Conservation (phyloP, 2,113 vertebrate species). For the Meles meles region DNA sequence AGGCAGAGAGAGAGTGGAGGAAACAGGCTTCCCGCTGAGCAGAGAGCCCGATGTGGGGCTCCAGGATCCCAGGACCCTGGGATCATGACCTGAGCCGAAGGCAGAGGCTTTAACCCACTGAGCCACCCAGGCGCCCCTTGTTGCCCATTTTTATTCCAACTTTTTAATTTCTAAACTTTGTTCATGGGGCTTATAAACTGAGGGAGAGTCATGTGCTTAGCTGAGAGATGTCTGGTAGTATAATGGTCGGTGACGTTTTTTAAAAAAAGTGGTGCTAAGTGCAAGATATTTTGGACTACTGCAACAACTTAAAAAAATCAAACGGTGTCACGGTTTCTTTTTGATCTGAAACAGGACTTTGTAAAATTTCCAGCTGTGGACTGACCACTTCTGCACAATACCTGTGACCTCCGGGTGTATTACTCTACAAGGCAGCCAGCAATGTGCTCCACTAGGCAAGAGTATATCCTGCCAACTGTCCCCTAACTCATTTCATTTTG, state of each 20-base stretch:
- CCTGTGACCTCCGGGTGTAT: neutral
- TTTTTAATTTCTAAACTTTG: constrained; percentile 13
- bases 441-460: neutral
- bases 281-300: neutral
- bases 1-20: too few species aligned
- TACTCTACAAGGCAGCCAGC: neutral
- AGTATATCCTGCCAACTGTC: neutral
- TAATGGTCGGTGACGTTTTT: neutral
- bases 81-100: too few species aligned
- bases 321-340: neutral
- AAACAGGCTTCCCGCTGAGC: too few species aligned
- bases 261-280: neutral
- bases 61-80: too few species aligned
- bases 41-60: too few species aligned
- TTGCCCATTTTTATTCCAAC: neutral
- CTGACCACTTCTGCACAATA: neutral
- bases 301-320: neutral
- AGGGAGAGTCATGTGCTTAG: neutral
- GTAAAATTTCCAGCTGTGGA: neutral
- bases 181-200: neutral
- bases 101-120: too few species aligned
- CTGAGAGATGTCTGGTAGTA: neutral
- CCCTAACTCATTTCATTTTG: neutral
- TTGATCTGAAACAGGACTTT: neutral
- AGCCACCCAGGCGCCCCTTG: too few species aligned